Conservation (phyloP, 2,797 vertebrate species). For the Ambastaia sidthimunki region DNA sequence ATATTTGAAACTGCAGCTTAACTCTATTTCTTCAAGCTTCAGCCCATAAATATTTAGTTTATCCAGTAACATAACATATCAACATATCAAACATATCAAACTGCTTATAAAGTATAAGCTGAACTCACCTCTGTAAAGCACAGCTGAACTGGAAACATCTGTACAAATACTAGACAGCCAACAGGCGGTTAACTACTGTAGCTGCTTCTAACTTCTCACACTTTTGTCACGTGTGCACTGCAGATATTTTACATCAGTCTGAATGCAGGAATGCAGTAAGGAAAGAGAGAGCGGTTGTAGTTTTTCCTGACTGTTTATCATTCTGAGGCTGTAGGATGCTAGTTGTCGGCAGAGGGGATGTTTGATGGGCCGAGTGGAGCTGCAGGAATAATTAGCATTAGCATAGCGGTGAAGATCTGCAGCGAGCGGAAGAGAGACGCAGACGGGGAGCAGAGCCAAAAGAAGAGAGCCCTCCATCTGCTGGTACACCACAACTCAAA, state of each 20-base stretch:
- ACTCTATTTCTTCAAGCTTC: conserved; percentile 31
- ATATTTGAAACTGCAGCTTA: conserved; percentile 34
- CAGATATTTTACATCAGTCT: conserved; percentile 47
- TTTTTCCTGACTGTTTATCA: conserved; percentile 73
- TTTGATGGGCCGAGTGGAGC: conserved; percentile 68
- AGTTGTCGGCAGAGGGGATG: conserved; percentile 66
- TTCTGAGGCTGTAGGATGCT: conserved; percentile 67
- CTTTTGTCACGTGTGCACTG: conserved; percentile 36
- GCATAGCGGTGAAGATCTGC: conserved; percentile 65
- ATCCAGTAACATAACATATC: conserved; percentile 5
- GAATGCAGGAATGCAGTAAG: conserved; percentile 25
- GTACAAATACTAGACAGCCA: conserved; percentile 20
- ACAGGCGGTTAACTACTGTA: conserved; percentile 58
- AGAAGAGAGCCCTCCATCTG: conserved; percentile 53
- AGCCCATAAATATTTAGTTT: conserved; percentile 41
- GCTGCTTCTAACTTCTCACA: conserved; percentile 40
- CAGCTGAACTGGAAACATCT: conserved; percentile 8
- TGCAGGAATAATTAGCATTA: conserved; percentile 61
- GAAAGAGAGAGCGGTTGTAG: conserved; percentile 23
- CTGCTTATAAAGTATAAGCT: background rate
- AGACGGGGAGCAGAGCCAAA: conserved; percentile 38
- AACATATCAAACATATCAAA: background rate
- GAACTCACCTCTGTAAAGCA: background rate
- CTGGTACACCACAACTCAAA: conserved; percentile 56
- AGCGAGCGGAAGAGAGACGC: conserved; percentile 11